Base-by-base conservation (phyloP, 2,113 vertebrate genomes). In the Alces alces region DNA sequence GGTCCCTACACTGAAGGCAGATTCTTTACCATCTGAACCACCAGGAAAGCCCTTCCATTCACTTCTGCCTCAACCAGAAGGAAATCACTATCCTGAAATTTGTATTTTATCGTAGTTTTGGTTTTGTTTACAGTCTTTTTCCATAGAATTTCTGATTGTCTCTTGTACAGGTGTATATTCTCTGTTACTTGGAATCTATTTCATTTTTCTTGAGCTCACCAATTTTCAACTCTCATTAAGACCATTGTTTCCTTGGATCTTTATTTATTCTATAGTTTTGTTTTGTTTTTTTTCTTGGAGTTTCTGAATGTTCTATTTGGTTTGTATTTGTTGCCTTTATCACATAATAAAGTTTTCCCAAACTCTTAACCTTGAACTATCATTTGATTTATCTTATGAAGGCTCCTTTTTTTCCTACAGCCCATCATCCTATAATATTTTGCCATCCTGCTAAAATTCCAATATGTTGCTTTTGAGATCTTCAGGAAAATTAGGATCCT, bases 291-390 rank as follows among this genome's bases (percentile, higher is more conserved):
- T 70, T 86, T 82, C 36, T n/a, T 50, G 16, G 66, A 78, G 27
- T 93, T 39, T 58, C 78, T 84, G 30, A 79, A 84, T 84, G 61
- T 86, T 60, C 9, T 45, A 52, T 87, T 80, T 70, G 55, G 12
- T 58, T 66, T 79, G 13, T 93, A 45, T 96, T 52, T 89, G 27
- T 92, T 95, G 39, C 30, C 79, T 89, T 92, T 92, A 78, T 84
- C 28, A 30, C 88, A 61, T 66, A 60, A 60, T 83, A 50, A 57
- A 55, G 17, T 58, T 85, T 89, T 93, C 33, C 66, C 39, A 88
- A 47, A 17, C 55, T 13, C 25, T 88, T 57, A 83, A 19, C 64
- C 30, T 54, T 88, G 36, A 83, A 27, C 60, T n/a, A 17, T 19
- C 83, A 52, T 89, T 84, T 70, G 15, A 85, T 33, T 92, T n/a